Evolutionary conservation across 2,113 vertebrate species (phyloP), one percentile per base, ranked within the genome.

Genomic region (Ochotona princeps): DNA sequence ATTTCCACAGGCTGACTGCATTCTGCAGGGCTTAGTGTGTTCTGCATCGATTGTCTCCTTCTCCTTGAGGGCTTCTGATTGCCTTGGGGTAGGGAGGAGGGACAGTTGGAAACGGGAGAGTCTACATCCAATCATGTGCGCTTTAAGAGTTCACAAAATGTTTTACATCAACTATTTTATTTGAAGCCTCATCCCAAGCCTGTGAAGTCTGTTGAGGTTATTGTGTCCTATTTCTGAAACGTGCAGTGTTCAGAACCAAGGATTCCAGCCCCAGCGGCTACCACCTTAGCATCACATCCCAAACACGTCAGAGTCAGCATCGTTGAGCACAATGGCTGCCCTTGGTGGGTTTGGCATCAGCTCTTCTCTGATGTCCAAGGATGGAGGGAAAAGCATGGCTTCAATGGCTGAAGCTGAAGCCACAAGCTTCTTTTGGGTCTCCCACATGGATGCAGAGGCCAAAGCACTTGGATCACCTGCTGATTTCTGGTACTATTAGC

Each of bases 21-120:
- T 95, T 94, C 83, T 87, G 28, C 76, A 54, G 54, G 38, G 61
- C n/a, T 92, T 82, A 66, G 38, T n/a, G 30, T 60, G 28, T 91
- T 86, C 81, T 38, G 54, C 28, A 80, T 81, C 0, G 23, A 79
- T 86, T 51, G 89, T 72, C 63, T 94, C 78, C 30, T 93, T 88
- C 76, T 81, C 17, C 28, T 73, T 72, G 23, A 69, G 25, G 61
- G 35, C 23, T 93, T 95, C 91, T 82, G 49, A 86, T 91, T 85
- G 66, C 38, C 7, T 80, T 79, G 54, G 14, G 54, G 54, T 18
- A 18, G 54, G 54, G 8, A 18, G 26, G 51, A 47, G 17, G 8
- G 54, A 18, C 54, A 57, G 18, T 63, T 0, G 2, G 26, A 69
- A 30, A 51, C 7, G 61, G 57, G 18, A 15, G 7, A 82, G 12